Conservation (phyloP, 1,140 invertebrate genomes). For the Asobara japonica region DNA sequence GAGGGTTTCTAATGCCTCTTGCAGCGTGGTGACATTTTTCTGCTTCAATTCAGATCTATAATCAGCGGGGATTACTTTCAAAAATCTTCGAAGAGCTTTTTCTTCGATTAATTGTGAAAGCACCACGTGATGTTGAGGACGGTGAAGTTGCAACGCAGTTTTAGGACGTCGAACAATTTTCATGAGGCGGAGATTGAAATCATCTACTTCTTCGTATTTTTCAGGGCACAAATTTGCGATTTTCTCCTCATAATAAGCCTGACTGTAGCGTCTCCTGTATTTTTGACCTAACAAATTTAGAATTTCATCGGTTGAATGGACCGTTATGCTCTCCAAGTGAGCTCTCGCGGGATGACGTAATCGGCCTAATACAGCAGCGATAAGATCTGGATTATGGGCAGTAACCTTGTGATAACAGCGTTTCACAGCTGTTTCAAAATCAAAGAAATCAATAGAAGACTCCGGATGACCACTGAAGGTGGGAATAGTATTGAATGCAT, state of each 20-base stretch:
- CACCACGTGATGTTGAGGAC: not conserved
- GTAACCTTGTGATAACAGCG: not conserved
- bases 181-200: not conserved
- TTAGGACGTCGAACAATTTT: not conserved
- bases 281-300: not conserved
- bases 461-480: not conserved
- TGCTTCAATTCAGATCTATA: not conserved
- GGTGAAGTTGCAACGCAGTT: not conserved
- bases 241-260: not conserved
- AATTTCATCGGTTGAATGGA: not conserved
- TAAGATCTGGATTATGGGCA: not conserved
- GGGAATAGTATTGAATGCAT: not conserved
- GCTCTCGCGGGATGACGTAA: not conserved
- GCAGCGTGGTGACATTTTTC: not conserved
- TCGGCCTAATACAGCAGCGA: not conserved
- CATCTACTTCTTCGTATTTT: not conserved
- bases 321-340: not conserved
- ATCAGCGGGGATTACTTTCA: not conserved
- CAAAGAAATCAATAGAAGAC: not conserved
- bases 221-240: not conserved
- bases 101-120: not conserved
- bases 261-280: not conserved
- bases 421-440: not conserved
- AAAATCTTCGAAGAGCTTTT: not conserved
- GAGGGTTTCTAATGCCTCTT: not conserved